Evolutionary conservation across 2,888 invertebrate genomes (phyloP).

Genomic region (Aquatica leii): DNA sequence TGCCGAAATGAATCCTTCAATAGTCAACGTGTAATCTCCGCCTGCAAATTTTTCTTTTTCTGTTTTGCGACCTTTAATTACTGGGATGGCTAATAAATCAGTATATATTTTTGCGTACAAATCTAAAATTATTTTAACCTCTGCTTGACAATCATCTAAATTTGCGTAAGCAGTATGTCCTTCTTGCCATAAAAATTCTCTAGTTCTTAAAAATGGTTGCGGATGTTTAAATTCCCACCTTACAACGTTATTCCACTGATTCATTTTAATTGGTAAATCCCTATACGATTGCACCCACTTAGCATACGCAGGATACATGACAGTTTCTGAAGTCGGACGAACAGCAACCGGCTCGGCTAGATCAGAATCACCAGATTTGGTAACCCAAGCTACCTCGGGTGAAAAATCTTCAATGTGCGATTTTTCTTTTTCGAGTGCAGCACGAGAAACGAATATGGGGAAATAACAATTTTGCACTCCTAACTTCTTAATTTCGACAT

Average conservation of each 20-base stretch:
- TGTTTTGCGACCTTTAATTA: constrained; percentile 94
- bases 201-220: constrained; percentile 95
- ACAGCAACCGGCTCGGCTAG: constrained; percentile 97
- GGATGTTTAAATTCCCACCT: constrained; percentile 99
- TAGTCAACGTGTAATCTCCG: constrained; percentile 95
- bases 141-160: constrained; percentile 84
- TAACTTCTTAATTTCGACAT: constrained; percentile 83
- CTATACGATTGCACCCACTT: constrained; percentile 98
- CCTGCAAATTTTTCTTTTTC: constrained; percentile 99
- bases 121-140: constrained; percentile 85
- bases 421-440: constrained; percentile 94
- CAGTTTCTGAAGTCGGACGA: constrained; percentile 98
- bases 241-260: constrained; percentile 99
- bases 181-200: constrained; percentile 99
- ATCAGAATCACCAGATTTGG: constrained; percentile 93
- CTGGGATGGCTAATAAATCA: constrained; percentile 91
- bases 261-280: constrained; percentile 94
- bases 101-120: constrained; percentile 92
- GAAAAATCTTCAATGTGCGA: constrained; percentile 98
- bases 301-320: constrained; percentile 98
- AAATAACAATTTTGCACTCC: constrained; percentile 98
- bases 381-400: constrained; percentile 96
- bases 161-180: constrained; percentile 95
- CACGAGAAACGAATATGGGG: constrained; percentile 95
- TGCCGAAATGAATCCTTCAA: constrained; percentile 94